Conservation (phyloP, 2,113 vertebrate species). For the Agelaius tricolor region DNA sequence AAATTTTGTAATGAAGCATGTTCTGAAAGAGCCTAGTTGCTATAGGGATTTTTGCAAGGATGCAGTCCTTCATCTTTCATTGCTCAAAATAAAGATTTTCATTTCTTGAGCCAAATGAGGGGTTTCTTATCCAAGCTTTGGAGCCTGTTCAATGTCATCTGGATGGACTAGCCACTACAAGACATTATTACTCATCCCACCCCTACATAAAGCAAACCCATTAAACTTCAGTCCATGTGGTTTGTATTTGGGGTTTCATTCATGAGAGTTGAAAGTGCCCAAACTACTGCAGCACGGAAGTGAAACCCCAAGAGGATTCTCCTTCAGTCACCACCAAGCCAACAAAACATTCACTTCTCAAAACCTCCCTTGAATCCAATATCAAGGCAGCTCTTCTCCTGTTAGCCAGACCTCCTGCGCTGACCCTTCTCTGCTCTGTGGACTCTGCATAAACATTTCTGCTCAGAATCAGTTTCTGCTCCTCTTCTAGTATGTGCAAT, state of each 20-base stretch:
- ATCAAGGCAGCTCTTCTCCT: not conserved
- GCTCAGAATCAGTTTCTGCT: not conserved
- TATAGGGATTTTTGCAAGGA: slow-evolving; percentile 15
- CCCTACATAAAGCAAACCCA: slow-evolving; percentile 11
- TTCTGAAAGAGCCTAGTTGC: slow-evolving; percentile 10
- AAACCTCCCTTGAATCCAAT: not conserved
- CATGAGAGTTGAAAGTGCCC: slow-evolving; percentile 11
- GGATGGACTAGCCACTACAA: slow-evolving; percentile 22
- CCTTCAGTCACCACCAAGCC: not conserved
- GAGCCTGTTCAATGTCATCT: slow-evolving; percentile 3
- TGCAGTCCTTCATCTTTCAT: not conserved
- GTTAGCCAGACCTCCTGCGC: not conserved
- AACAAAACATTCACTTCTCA: not conserved
- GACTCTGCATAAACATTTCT: not conserved
- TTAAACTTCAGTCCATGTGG: slow-evolving; percentile 36
- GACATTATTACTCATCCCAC: slow-evolving; percentile 15
- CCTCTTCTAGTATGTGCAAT: not conserved
- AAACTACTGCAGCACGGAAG: not conserved
- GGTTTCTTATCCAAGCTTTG: slow-evolving; percentile 35
- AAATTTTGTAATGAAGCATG: not conserved
- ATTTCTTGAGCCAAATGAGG: not conserved
- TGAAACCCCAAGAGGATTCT: not conserved
- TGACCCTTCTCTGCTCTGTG: rapidly evolving
- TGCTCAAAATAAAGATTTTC: slow-evolving; percentile 31
- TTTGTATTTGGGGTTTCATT: slow-evolving; percentile 50